Evolutionary conservation across 1,140 invertebrate genomes (phyloP), one percentile per base, ranked within the genome.

Genomic region (Stratiolaelaps scimitus): DNA sequence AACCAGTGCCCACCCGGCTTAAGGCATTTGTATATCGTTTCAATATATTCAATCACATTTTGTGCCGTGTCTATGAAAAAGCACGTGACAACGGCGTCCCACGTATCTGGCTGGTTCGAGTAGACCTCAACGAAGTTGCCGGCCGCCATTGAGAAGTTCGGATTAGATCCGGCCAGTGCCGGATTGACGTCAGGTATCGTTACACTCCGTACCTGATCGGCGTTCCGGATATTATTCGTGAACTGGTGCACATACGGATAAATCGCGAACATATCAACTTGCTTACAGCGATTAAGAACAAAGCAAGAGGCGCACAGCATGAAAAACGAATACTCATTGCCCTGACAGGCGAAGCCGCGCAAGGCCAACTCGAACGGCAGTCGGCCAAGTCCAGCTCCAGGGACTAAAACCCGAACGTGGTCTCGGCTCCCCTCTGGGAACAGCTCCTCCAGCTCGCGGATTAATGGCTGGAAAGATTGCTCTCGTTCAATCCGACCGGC

Each of bases 21-120:
- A 2, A 98, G 75, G 72, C 97, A 93, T 66, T 84, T 83, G 75
- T 86, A 91, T 73, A 98, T 97, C 23, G 85, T 87, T 78, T 97
- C 91, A 56, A 98, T 85, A 72, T 96, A 97, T 68, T 86, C 84
- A 29, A 97, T 85, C 5, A 98, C 85, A 76, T 98, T 98, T 65
- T 89, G 86, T 17, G 93, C 93, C 74, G 95, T 98, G 75, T 98
- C 95, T 67, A 98, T 89, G 74, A 98, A 98, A 77, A 98, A 98
- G 71, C 93, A 95, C 0, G 94, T 93, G 0, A 88, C 88, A 1
- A 98, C 83, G 74, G 89, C 94, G 73, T 96, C 84, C 86, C 91
- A 98, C 43, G 83, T 78, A 69, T 87, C 82, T 76, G 64, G 43
- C 1, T 80, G 74, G 40, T 83, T 82, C 56, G 80, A 84, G 73